Evolutionary conservation across 2,797 vertebrate species (phyloP), one percentile per base, ranked within the genome.

Genomic region (Huso huso): DNA sequence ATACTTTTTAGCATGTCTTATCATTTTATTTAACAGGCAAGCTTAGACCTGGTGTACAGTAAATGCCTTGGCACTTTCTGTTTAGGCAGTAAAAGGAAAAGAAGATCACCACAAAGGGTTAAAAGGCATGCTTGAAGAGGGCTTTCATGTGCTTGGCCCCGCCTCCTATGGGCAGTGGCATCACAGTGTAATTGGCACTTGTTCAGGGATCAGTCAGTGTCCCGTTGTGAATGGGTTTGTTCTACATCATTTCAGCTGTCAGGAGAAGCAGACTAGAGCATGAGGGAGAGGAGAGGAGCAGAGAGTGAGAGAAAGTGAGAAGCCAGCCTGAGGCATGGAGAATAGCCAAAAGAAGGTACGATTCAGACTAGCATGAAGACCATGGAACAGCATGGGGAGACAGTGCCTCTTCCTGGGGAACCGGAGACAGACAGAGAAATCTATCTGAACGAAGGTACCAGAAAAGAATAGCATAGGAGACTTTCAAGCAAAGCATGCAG

Each of bases 131-230:
- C 4, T 37, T 37, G 23, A 37, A 37, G 23, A 37, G 23, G 23
- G 23, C 23, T 37, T 37, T 37, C 23, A 37, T 37, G 23, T 37
- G 23, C 2, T 37, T 37, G 23, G 73, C 81, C 82, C 79, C 49
- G 83, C 84, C 77, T 68, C 83, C 82, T 81, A 82, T 85, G 67
- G 77, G 78, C 81, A 73, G 74, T 86, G 84, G 86, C 81, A 82
- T 88, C 83, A 87, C 77, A 75, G 75, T 79, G 69, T 81, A 83
- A 83, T 80, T 77, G 77, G 71, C 80, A 78, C 73, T 64, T 77
- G 68, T 77, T 68, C 75, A 75, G 73, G 72, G 74, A 67, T 68
- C 70, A 70, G 65, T 68, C 70, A 70, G 68, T 63, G 55, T 58
- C 55, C 55, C 6, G 55, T 11, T 58, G 12, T 15, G 15, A 49